Conservation (phyloP, 2,797 vertebrate species). For the Cirrhinus mrigala region DNA sequence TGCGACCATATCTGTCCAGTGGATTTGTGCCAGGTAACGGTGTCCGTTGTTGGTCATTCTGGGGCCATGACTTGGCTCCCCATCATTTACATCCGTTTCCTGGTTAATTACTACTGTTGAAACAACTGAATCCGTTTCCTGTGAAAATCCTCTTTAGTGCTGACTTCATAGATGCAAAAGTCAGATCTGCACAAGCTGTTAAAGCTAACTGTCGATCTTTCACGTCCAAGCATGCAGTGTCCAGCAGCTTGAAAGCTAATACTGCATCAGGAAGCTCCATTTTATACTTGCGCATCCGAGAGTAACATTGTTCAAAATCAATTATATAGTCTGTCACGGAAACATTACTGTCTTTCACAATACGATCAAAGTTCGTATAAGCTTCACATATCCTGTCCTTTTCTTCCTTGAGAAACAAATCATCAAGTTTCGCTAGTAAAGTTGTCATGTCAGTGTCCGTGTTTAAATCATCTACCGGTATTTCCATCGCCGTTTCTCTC, state of each 20-base stretch:
- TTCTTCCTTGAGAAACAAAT: conserved; percentile 44
- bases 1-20: conserved; percentile 37
- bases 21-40: conserved; percentile 45
- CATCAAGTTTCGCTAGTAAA: neutral
- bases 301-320: conserved; percentile 12
- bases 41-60: conserved; percentile 37
- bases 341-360: neutral
- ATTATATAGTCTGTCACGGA: conserved; percentile 8
- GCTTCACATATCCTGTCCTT: conserved; percentile 7
- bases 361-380: neutral
- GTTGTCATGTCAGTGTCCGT: conserved; percentile 26
- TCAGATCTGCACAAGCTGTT: conserved; percentile 32
- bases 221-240: neutral
- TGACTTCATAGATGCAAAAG: conserved; percentile 44
- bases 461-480: conserved; percentile 7
- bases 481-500: conserved; percentile 6
- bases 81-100: neutral
- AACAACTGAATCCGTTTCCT: neutral
- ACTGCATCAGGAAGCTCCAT: conserved; percentile 41
- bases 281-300: conserved; percentile 22
- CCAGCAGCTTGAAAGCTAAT: conserved; percentile 50
- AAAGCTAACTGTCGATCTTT: conserved; percentile 32
- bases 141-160: conserved; percentile 46
- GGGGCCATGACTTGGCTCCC: neutral
- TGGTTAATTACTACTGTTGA: conserved; percentile 23